Evolutionary conservation across 2,797 vertebrate species (phyloP), one percentile per base, ranked within the genome.

Genomic region (Channa striata): DNA sequence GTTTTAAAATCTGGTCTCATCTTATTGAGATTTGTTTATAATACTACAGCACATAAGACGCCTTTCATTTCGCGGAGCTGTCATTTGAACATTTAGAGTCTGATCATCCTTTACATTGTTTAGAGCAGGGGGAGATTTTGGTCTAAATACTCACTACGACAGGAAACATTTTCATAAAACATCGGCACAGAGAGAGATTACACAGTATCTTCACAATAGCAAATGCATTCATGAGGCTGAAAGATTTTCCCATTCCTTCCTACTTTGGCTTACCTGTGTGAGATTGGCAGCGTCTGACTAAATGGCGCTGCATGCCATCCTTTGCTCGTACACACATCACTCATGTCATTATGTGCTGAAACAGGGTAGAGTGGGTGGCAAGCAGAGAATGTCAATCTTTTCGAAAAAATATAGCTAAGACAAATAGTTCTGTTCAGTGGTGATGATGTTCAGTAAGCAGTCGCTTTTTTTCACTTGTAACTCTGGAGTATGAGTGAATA

Each of bases 291-390:
- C 14, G 1, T 68, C 69, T 76, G 74, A 68, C 72, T 74, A 72
- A 89, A 76, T 77, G 76, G 70, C 5, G 17, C 78, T 72, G 59
- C 58, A 68, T 21, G 52, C 63, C 59, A 54, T 81, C 72, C 51
- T 69, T 19, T 58, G 57, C 53, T 79, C 63, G 51, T 79, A 70
- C 80, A 81, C 80, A 69, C 74, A 80, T 83, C 77, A 72, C 57
- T 85, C 78, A 63, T 42, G 69, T 62, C 75, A 80, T 85, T 82
- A 72, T 75, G 68, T 46, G 63, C 72, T 46, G 72, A 43, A 83
- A 72, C 61, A 36, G 47, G 72, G 62, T 53, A 33, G 77, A 80
- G 85, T 78, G 83, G 78, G 83, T 65, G 78, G 81, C 68, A 14
- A 62, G 61, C 19, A 11, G 33, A 74, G 70, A 66, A 30, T 56